These are phyloP conservation scores for Ispidina lecontei DNA, from an alignment of 2,797 vertebrate genomes.

Conservation along the genomic window DNA sequence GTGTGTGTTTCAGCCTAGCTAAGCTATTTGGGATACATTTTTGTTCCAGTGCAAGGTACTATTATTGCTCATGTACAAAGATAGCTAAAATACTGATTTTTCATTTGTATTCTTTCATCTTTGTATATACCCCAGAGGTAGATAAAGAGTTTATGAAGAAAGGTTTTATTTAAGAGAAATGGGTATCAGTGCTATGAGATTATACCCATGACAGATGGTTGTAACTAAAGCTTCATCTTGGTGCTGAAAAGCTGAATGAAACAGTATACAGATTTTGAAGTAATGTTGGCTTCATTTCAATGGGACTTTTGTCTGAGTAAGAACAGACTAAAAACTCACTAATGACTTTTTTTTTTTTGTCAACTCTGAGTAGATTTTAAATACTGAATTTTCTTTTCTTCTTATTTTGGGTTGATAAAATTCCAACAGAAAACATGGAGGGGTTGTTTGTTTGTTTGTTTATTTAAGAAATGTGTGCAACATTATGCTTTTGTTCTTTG, in stretches of 20 bases:
- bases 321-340: constrained; percentile 65
- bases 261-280: constrained; percentile 71
- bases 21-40: constrained; percentile 42
- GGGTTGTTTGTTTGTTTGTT: not conserved
- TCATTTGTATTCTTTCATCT: constrained; percentile 42
- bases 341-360: constrained; percentile 62
- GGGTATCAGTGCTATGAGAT: constrained; percentile 53
- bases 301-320: constrained; percentile 69
- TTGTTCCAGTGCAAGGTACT: constrained; percentile 33
- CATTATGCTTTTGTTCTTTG: constrained; percentile 44
- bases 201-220: constrained; percentile 68
- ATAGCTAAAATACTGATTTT: constrained; percentile 51
- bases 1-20: constrained; percentile 21
- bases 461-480: constrained; percentile 36
- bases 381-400: not conserved
- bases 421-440: constrained; percentile 1
- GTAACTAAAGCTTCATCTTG: constrained; percentile 70
- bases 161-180: constrained; percentile 71
- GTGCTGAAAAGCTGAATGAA: constrained; percentile 74
- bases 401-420: constrained; percentile 45
- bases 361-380: constrained; percentile 26
- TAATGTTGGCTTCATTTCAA: constrained; percentile 69
- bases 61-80: constrained; percentile 37
- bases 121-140: constrained; percentile 46
- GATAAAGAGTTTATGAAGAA: constrained; percentile 59